Conservation (phyloP, 2,888 invertebrate species). For the Leptinotarsa juncta region DNA sequence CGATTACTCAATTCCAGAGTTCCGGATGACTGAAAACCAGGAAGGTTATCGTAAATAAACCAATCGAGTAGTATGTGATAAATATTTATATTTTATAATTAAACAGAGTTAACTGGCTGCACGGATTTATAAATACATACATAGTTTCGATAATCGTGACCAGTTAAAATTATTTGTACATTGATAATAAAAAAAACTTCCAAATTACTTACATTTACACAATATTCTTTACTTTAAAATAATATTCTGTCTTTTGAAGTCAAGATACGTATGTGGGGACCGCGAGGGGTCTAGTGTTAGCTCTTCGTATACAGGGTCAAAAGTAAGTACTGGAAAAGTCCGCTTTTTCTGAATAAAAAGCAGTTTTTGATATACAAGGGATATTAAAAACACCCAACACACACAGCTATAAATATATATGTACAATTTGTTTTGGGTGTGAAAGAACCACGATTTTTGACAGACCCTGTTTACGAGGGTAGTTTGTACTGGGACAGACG, state of each 20-base stretch:
- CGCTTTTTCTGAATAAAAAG: background rate
- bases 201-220: constrained; percentile 63
- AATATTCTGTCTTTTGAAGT: constrained; percentile 52
- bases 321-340: no score
- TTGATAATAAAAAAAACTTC: constrained; percentile 64
- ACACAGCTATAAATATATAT: background rate
- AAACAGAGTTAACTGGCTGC: constrained; percentile 66
- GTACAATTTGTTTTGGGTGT: background rate
- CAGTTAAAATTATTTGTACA: constrained; percentile 66
- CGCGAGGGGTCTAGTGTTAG: constrained; percentile 3
- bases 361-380: background rate
- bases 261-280: constrained; percentile 54
- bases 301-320: constrained; percentile 2
- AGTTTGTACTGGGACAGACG: constrained; percentile 57
- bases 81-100: constrained; percentile 67
- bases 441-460: constrained; percentile 24
- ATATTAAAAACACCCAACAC: background rate
- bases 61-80: constrained; percentile 60
- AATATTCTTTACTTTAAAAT: constrained; percentile 55
- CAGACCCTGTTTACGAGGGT: constrained; percentile 38
- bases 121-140: constrained; percentile 65
- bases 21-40: background rate
- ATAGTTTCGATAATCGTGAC: constrained; percentile 60
- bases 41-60: constrained; percentile 24
- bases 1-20: background rate